Evolutionary conservation across 2,113 vertebrate species (phyloP), one percentile per base, ranked within the genome.

Genomic region (Hippocampus guttulatus): DNA sequence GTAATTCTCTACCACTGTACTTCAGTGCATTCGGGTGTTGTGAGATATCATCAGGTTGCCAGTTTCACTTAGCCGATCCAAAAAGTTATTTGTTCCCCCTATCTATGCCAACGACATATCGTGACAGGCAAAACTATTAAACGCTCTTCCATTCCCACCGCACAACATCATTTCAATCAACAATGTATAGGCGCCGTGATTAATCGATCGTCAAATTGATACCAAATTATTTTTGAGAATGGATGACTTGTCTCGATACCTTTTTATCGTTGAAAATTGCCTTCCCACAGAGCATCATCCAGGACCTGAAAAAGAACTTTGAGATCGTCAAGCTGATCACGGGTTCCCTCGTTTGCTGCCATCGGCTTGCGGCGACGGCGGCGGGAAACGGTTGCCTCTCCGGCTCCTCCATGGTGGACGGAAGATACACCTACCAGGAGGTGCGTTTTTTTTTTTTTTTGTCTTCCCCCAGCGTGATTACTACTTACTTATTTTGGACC

Each of bases 291-390:
- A 98, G 96, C 90, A 98, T 99, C 86, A 98, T 99, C 82, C 97
- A 99, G 81, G 97, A 99, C 87, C 86, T 99, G 90, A 99, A 99
- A 93, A 98, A 98, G 90, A 98, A 98, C 81, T 98, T 98, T 87
- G 97, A 99, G 90, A 98, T 99, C 0, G 96, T 99, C 71, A 98
- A 98, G 75, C 57, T 99, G 91, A 96, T 99, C 78, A 99, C 97
- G 0, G 95, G 95, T 69, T 98, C 96, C 73, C 91, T 99, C 4
- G 94, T 99, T 79, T 95, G 94, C 60, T 98, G 97, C 82, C 97
- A 99, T 73, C 94, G 96, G 40, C 93, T 99, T 63, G 95, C 97
- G 0, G 93, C 92, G 27, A 93, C 93, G 1, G 92, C 93, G 11
- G 90, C 95, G 9, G 96, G 95, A 10, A 91, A 92, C n/a, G 94